These are phyloP conservation scores for Drosophila pseudoobscura DNA, from an alignment of 1,140 invertebrate genomes.

Conservation along the genomic window DNA sequence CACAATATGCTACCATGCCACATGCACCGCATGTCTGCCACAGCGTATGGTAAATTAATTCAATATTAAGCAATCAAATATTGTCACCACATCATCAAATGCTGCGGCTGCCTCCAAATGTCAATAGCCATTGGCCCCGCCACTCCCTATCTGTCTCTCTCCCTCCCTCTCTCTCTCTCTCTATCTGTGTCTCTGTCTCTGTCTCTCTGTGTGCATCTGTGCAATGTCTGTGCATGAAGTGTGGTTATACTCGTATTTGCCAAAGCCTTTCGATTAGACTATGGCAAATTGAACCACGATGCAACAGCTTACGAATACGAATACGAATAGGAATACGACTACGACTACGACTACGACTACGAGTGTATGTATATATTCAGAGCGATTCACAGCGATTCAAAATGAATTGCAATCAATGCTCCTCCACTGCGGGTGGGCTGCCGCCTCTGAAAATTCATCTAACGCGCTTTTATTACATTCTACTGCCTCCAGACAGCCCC, in stretches of 20 bases:
- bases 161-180: not conserved
- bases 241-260: conserved; percentile 26
- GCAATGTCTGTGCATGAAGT: conserved; percentile 14
- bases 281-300: conserved; percentile 62
- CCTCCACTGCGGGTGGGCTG: too few relatives aligned
- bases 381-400: too few relatives aligned
- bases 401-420: too few relatives aligned
- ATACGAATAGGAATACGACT: too few relatives aligned
- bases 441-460: too few relatives aligned
- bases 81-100: conserved; percentile 77
- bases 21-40: conserved; percentile 15
- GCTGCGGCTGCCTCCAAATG: conserved; percentile 51
- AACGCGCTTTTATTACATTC: too few relatives aligned
- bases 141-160: not conserved
- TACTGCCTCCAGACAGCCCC: conserved; percentile 2
- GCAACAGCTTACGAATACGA: too few relatives aligned
- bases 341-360: too few relatives aligned
- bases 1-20: conserved; percentile 41
- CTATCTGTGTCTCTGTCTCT: not conserved
- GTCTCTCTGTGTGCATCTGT: not conserved
- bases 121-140: conserved; percentile 34
- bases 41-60: conserved; percentile 79
- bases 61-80: conserved; percentile 80
- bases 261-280: conserved; percentile 56
- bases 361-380: not conserved